Base-by-base conservation (phyloP, 2,888 invertebrate species). In the Lucinisca nassula region DNA sequence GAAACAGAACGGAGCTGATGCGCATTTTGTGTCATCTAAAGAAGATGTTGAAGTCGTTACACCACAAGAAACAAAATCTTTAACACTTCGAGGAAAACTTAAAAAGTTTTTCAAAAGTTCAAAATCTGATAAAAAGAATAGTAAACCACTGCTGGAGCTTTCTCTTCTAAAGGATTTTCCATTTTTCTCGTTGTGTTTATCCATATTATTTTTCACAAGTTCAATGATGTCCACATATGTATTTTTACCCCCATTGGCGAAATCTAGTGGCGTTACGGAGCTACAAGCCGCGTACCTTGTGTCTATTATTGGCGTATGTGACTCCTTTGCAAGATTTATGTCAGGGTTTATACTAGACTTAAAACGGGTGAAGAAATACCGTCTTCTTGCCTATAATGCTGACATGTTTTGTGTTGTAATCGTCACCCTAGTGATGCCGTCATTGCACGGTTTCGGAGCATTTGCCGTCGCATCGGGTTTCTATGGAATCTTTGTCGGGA, bases 271-370 rank as follows among this genome's bases (percentile, higher is more conserved):
- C 3, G 78, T 92, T 12, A 70, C 84, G 8, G 81, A 90, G 35
- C 74, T 86, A 38, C 84, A 97, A 0, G 97, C 98, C 0, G 97
- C 98, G 6, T 97, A 97, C 95, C 97, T 99, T 82, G 97, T 99
- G 17, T 98, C 98, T 0, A 97, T 98, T 1, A 98, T 99, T 93
- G 99, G 99, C 37, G 97, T 98, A 70, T 97, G 98, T 0, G 99
- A 99, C 95, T 99, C 99, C 0, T 95, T 98, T 72, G 99, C 99
- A 73, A 98, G 99, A 97, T 97, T 99, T 35, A 49, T 87, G 21
- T 93, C 92, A 38, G 94, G 94, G 10, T 87, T 93, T 61, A 40
- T 94, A 40, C 90, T 94, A 30, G 93, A 94, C 79, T 76, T 93
- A 17, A 91, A 90, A 70, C 45, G 70, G 14, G 75, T 94, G 3